These are phyloP conservation scores for Hycleus phaleratus DNA, from an alignment of 1,140 invertebrate species.

Conservation along the genomic window DNA sequence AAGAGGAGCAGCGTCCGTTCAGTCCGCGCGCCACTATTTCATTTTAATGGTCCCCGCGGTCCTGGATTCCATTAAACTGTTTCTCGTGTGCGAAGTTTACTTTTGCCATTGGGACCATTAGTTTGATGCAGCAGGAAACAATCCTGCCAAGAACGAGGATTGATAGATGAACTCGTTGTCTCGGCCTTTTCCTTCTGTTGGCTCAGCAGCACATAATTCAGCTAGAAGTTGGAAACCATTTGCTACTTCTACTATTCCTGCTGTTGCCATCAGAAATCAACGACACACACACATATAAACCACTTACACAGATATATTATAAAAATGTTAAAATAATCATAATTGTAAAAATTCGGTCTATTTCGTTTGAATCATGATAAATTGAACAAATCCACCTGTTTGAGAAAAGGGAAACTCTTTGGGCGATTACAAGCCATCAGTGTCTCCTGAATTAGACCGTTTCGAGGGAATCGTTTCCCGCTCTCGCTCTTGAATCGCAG, in stretches of 20 bases:
- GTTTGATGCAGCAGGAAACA: slow-evolving; percentile 40
- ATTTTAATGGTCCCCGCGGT: slow-evolving; percentile 44
- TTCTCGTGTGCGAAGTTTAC: slow-evolving; percentile 40
- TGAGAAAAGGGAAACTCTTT: slow-evolving; percentile 34
- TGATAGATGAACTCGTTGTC: slow-evolving; percentile 32
- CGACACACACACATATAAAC: not conserved
- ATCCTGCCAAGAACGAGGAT: slow-evolving; percentile 37
- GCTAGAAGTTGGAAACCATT: slow-evolving; percentile 7
- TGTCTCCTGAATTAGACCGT: slow-evolving; percentile 43
- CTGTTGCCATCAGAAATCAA: too few species aligned
- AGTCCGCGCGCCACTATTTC: slow-evolving; percentile 40
- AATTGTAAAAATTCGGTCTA: not conserved
- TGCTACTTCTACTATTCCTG: not conserved
- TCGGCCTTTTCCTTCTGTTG: slow-evolving; percentile 30
- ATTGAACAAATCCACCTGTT: slow-evolving; percentile 42
- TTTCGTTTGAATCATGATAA: slow-evolving; percentile 30
- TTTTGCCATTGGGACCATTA: slow-evolving; percentile 42
- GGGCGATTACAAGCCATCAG: slow-evolving; percentile 43
- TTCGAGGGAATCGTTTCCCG: slow-evolving; percentile 40
- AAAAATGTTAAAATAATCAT: not conserved
- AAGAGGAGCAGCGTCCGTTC: slow-evolving; percentile 15
- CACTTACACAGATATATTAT: not conserved
- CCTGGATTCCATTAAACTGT: slow-evolving; percentile 44
- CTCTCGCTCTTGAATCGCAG: slow-evolving; percentile 28
- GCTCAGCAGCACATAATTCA: slow-evolving; percentile 30